Evolutionary conservation across 2,888 invertebrate species (phyloP).

Genomic region (Lochmaea crataegi): DNA sequence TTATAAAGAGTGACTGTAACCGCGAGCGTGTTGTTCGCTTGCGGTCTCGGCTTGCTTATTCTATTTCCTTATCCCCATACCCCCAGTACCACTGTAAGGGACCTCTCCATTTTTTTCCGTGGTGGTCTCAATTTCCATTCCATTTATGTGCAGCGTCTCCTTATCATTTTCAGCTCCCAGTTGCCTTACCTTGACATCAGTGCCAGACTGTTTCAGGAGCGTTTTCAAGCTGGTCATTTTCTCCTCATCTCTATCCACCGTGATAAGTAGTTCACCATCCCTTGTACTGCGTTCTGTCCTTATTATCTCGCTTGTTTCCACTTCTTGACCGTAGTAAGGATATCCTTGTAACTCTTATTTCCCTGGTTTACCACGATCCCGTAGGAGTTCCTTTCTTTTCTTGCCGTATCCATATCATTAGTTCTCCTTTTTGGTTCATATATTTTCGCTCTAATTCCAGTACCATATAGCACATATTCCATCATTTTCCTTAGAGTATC

Average conservation of each 20-base stretch:
- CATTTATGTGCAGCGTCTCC: slow-evolving; percentile 8
- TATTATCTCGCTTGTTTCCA: background rate
- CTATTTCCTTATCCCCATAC: background rate
- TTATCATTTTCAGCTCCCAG: background rate
- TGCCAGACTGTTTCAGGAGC: background rate
- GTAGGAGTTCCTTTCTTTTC: no score
- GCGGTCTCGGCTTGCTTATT: slow-evolving; percentile 5
- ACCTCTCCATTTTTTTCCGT: background rate
- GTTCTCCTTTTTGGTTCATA: background rate
- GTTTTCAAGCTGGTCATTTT: slow-evolving; percentile 6
- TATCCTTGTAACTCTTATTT: background rate
- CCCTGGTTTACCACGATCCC: no score
- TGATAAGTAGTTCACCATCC: slow-evolving; percentile 3
- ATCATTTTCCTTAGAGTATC: background rate
- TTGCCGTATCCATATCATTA: background rate
- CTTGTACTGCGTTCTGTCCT: background rate
- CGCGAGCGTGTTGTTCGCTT: no score
- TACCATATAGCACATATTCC: background rate
- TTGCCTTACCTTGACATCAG: slow-evolving; percentile 6
- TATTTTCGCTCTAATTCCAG: background rate
- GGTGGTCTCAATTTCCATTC: slow-evolving; percentile 9
- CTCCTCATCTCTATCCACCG: slow-evolving; percentile 1
- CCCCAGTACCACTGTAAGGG: background rate
- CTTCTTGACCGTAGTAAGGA: slow-evolving; percentile 7
- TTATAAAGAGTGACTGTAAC: slow-evolving; percentile 7